Evolutionary conservation across 2,888 invertebrate species (phyloP), one percentile per base, ranked within the genome.

Genomic region (Ichneumoninae sp.): DNA sequence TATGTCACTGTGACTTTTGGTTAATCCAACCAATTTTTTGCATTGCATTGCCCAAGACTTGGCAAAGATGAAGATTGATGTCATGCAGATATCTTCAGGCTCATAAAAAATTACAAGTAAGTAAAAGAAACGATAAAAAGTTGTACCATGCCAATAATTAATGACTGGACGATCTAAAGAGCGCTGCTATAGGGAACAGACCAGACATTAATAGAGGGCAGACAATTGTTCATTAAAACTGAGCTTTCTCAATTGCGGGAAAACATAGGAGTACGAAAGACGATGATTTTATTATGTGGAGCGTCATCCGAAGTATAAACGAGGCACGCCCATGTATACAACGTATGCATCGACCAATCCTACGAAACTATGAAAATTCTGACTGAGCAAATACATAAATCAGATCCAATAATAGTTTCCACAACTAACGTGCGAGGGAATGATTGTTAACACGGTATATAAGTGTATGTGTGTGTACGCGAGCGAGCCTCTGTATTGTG

Each of bases 391-490:
- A 90, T 89, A 85, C 75, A 87, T 89, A 89, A 89, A 88, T 89
- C 88, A 88, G 85, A 77, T 86, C 83, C 89, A 90, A 90, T 90
- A 90, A 90, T 90, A 89, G 89, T 86, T 75, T 68, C 60, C 74
- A 70, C 68, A 52, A 85, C 80, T 70, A 74, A 65, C 60, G 68
- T 4, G 54, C 22, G 50, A 4, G 30, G 36, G 66, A 73, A 50
- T 63, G 44, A 76, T 54, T 50, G 40, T 66, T 50, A 19, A 50
- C 26, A 44, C 44, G 13, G 26, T 77, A 0, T 60, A 44, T 13
- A 19, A 68, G 22, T 16, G 36, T 60, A 19, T 19, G 13, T 54
- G 54, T 77, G 10, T 16, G 16, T 16, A 47, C 44, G 16, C 13
- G 13, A 47, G 13, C 65, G 19, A 50, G 16, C 19, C 40, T 33